Conservation (phyloP, 2,888 invertebrate species). For the Vanessa cardui region DNA sequence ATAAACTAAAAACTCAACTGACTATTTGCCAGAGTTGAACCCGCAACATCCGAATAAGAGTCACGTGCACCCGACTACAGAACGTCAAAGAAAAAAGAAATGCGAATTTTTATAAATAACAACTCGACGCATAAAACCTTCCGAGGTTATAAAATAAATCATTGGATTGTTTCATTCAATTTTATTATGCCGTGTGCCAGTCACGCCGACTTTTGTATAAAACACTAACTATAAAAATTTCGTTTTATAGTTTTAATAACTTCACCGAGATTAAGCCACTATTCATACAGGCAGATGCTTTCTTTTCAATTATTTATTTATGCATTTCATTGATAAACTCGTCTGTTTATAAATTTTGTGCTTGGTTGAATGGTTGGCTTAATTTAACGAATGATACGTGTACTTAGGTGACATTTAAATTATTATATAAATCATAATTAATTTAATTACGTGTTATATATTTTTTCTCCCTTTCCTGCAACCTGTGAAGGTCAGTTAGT, state of each 20-base stretch:
- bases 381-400: no score
- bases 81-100: neutral
- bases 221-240: conserved; percentile 65
- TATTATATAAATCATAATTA: no score
- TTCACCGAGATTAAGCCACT: conserved; percentile 12
- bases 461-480: no score
- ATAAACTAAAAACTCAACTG: no score
- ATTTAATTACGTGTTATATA: no score
- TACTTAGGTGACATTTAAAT: no score
- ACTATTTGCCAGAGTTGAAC: no score
- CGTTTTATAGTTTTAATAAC: conserved; percentile 49
- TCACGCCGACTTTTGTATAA: conserved; percentile 64
- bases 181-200: conserved; percentile 71
- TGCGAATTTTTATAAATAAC: conserved; percentile 20
- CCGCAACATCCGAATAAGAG: no score
- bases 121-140: conserved; percentile 57
- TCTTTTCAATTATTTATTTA: conserved; percentile 4
- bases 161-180: conserved; percentile 77
- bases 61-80: neutral
- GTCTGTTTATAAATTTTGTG: no score
- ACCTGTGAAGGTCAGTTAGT: no score
- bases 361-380: no score
- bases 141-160: conserved; percentile 74
- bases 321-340: neutral
- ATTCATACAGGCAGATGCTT: conserved; percentile 13